Conservation (phyloP, 2,888 invertebrate species). For the Euproctis similis region DNA sequence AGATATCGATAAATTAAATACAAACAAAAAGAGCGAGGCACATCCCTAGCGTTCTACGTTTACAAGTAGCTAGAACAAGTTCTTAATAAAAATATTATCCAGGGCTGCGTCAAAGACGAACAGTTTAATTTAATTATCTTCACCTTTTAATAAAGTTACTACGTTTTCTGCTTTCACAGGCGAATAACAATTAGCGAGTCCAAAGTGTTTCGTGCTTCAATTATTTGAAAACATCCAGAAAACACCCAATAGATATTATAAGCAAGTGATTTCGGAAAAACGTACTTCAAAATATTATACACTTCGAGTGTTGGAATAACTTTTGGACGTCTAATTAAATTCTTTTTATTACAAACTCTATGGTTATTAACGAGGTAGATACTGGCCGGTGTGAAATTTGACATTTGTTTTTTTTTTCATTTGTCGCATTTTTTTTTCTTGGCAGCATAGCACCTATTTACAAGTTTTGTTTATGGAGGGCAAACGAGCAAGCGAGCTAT, state of each 20-base stretch:
- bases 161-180: slow-evolving; percentile 33
- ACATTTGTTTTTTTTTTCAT: too few relatives aligned
- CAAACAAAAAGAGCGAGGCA: neutral
- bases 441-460: too few relatives aligned
- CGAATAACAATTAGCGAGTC: slow-evolving; percentile 49
- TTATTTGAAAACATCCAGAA: slow-evolving; percentile 20
- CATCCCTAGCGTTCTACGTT: slow-evolving; percentile 18
- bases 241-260: too few relatives aligned
- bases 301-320: slow-evolving; percentile 3
- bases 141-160: slow-evolving; percentile 63
- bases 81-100: slow-evolving; percentile 1
- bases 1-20: too few relatives aligned
- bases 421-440: too few relatives aligned
- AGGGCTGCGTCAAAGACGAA: slow-evolving; percentile 63
- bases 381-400: too few relatives aligned
- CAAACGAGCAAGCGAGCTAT: too few relatives aligned
- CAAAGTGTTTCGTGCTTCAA: slow-evolving; percentile 27
- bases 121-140: slow-evolving; percentile 67
- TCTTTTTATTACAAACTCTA: too few relatives aligned
- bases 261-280: slow-evolving; percentile 13
- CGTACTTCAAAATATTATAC: slow-evolving; percentile 7
- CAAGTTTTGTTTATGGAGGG: too few relatives aligned
- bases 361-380: too few relatives aligned
- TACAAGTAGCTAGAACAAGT: too few relatives aligned
- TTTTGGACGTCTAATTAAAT: neutral